These are phyloP conservation scores for Pachycephus smyrnensis DNA, from an alignment of 2,888 invertebrate genomes.

Conservation along the genomic window DNA sequence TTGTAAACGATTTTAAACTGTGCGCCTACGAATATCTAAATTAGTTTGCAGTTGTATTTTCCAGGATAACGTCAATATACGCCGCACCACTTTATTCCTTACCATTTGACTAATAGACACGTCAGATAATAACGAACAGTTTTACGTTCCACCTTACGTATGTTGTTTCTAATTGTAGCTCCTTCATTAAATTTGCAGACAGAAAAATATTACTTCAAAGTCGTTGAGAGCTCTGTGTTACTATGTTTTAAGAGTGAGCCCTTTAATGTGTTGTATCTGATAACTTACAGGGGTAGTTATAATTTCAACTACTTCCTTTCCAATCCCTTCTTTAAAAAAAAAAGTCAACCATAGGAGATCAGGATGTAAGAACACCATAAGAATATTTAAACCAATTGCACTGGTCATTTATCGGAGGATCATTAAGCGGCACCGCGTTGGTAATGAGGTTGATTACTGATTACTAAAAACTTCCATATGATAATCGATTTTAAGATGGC, in stretches of 20 bases:
- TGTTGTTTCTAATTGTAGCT: not conserved
- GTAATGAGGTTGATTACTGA: not conserved
- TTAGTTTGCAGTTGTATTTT: slow-evolving; percentile 2
- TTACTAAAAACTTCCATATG: not conserved
- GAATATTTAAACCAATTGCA: not conserved
- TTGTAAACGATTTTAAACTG: not conserved
- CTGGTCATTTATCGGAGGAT: not conserved
- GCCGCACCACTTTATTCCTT: not conserved
- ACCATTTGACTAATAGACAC: not conserved
- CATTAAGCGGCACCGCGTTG: not conserved
- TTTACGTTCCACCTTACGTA: not conserved
- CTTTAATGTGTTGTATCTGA: not conserved
- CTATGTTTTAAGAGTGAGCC: not conserved
- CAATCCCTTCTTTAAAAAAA: not conserved
- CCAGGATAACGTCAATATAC: not conserved
- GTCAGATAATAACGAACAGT: not conserved
- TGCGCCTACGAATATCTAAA: not conserved
- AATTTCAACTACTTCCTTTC: not conserved
- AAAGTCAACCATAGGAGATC: not conserved
- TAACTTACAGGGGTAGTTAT: not conserved
- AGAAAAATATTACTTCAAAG: not conserved
- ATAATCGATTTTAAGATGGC: not conserved
- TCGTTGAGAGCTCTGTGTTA: not conserved
- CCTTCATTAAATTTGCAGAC: not conserved
- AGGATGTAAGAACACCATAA: not conserved